Evolutionary conservation across 2,888 invertebrate species (phyloP).

Genomic region (Agrotis segetum): DNA sequence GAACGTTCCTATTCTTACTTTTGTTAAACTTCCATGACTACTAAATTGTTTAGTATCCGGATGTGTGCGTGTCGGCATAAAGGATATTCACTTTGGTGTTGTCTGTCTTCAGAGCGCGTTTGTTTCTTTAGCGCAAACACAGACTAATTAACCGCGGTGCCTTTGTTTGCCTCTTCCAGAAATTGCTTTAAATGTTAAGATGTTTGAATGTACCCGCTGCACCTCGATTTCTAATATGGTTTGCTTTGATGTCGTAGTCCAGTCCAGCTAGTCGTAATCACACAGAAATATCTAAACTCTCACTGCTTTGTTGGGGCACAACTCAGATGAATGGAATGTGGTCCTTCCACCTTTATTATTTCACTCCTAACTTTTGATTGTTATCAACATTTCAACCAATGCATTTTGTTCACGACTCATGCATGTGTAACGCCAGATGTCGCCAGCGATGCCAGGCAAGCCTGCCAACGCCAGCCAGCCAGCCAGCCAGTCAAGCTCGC

Average conservation of each 20-base stretch:
- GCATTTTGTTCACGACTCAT: constrained; percentile 46
- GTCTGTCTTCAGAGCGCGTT: constrained; percentile 77
- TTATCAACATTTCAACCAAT: constrained; percentile 57
- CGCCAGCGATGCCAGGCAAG: too few species aligned
- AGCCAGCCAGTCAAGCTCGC: too few species aligned
- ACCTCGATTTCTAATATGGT: constrained; percentile 70
- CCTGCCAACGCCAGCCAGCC: too few species aligned
- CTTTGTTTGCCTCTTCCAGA: constrained; percentile 84
- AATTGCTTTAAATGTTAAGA: constrained; percentile 76
- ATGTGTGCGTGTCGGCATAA: constrained; percentile 73
- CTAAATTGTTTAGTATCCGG: constrained; percentile 49
- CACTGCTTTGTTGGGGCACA: constrained; percentile 64
- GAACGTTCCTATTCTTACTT: constrained; percentile 21
- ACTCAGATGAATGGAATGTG: constrained; percentile 72
- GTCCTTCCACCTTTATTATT: constrained; percentile 67
- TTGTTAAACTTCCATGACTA: constrained; percentile 21
- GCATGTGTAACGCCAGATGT: too few species aligned
- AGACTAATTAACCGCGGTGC: constrained; percentile 83
- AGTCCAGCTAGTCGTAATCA: constrained; percentile 66
- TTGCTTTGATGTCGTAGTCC: constrained; percentile 71
- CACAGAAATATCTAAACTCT: constrained; percentile 66
- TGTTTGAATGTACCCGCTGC: constrained; percentile 70
- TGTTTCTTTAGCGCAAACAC: constrained; percentile 83
- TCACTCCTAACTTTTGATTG: constrained; percentile 61
- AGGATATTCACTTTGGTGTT: constrained; percentile 63